Conservation (phyloP, 2,888 invertebrate species). For the Teleiodes luculella region DNA sequence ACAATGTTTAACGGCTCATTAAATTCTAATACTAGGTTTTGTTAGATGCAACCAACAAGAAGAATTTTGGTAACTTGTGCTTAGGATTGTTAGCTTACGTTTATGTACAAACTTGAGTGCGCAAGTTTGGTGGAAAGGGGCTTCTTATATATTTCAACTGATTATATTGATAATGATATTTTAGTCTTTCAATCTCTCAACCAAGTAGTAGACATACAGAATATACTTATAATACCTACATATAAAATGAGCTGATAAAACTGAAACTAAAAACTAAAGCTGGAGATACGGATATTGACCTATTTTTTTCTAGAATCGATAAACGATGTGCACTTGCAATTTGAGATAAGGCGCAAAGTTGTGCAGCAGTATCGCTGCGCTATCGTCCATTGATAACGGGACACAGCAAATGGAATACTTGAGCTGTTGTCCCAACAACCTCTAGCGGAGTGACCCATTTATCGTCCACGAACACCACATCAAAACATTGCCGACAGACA, state of each 20-base stretch:
- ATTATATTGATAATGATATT: no score
- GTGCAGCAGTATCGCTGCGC: constrained; percentile 56
- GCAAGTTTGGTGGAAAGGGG: neutral
- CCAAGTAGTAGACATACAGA: no score
- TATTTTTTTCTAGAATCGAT: constrained; percentile 50
- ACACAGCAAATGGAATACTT: constrained; percentile 49
- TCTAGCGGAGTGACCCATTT: constrained; percentile 47
- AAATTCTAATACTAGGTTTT: no score
- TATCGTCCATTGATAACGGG: constrained; percentile 65
- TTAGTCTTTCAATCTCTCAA: no score
- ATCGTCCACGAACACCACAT: constrained; percentile 26
- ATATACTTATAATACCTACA: no score
- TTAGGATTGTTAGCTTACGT: no score
- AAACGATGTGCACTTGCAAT: constrained; percentile 49
- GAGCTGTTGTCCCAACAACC: constrained; percentile 42
- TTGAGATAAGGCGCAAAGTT: constrained; percentile 54
- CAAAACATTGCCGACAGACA: constrained; percentile 21
- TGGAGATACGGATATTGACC: constrained; percentile 28
- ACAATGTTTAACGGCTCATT: no score
- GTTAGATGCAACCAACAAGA: no score
- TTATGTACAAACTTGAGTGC: no score
- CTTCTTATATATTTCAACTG: no score
- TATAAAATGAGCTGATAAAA: no score
- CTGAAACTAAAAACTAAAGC: constrained; percentile 21
- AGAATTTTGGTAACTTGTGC: no score